Conservation (phyloP, 2,113 vertebrate genomes). For the Cavia aperea region DNA sequence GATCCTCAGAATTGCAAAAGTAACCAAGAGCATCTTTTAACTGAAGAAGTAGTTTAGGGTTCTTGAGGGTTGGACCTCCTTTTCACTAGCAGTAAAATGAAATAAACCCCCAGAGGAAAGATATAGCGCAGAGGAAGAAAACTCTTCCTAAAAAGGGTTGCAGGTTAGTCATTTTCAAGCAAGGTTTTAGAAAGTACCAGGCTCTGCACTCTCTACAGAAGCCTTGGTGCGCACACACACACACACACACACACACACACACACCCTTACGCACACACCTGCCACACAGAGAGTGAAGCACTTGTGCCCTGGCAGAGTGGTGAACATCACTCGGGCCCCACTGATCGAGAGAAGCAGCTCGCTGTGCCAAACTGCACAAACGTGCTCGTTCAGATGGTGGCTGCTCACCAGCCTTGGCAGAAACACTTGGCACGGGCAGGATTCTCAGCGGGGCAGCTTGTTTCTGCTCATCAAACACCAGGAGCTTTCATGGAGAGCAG, state of each 20-base stretch:
- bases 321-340: background rate
- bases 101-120: background rate
- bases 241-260: background rate
- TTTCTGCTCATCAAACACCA: slow-evolving; percentile 77
- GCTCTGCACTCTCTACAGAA: background rate
- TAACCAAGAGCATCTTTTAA: background rate
- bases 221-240: background rate
- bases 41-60: background rate
- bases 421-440: slow-evolving; percentile 69
- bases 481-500: slow-evolving; percentile 64
- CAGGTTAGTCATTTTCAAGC: slow-evolving; percentile 11
- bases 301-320: background rate
- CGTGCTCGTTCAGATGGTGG: slow-evolving; percentile 58
- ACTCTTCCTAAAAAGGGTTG: slow-evolving; percentile 19
- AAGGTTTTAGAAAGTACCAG: background rate
- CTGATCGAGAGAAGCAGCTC: background rate
- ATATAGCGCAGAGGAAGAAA: background rate
- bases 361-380: slow-evolving; percentile 42
- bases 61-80: background rate
- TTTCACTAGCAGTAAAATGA: slow-evolving; percentile 9
- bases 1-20: background rate
- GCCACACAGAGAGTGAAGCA: background rate
- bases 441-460: slow-evolving; percentile 74
- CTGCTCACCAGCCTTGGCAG: slow-evolving; percentile 67
- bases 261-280: background rate